Conservation (phyloP, 64 coral and sea anemone species). For the Acropora tenuis region DNA sequence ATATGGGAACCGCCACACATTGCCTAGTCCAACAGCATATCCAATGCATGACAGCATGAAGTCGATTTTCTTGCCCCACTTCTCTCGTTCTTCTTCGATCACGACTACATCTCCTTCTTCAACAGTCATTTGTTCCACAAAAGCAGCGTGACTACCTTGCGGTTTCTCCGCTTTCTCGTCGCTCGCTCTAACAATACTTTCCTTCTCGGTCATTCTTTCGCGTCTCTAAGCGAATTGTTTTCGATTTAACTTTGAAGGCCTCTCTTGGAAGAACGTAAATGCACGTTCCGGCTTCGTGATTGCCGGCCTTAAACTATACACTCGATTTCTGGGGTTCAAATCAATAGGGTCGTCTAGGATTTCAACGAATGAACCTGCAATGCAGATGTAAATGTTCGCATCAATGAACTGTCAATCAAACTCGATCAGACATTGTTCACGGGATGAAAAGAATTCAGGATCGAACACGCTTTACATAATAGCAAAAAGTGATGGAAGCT, state of each 20-base stretch:
- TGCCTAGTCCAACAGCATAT: slow-evolving; percentile 65
- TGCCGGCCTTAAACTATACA: neutral
- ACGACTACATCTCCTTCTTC: slow-evolving; percentile 1
- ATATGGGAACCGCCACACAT: slow-evolving; percentile 79
- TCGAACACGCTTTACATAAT: neutral
- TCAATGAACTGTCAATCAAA: neutral
- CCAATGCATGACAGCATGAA: slow-evolving; percentile 73
- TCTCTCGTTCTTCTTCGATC: slow-evolving; percentile 43
- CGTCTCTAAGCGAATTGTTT: neutral
- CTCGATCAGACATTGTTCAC: neutral
- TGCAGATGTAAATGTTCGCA: neutral
- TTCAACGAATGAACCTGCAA: neutral
- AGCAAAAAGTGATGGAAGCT: neutral
- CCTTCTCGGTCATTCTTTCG: slow-evolving; percentile 4
- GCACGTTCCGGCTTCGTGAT: neutral
- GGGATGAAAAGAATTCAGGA: neutral
- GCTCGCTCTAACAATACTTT: neutral
- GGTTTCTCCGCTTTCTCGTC: slow-evolving; percentile 11
- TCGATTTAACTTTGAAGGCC: neutral
- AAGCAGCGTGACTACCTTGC: slow-evolving; percentile 16
- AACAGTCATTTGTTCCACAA: slow-evolving; percentile 32
- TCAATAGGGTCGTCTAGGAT: neutral
- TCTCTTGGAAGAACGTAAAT: neutral
- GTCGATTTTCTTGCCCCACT: slow-evolving; percentile 68
- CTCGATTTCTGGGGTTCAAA: too few relatives aligned